These are phyloP conservation scores for Barbus barbus DNA, from an alignment of 2,113 vertebrate genomes.

Conservation along the genomic window DNA sequence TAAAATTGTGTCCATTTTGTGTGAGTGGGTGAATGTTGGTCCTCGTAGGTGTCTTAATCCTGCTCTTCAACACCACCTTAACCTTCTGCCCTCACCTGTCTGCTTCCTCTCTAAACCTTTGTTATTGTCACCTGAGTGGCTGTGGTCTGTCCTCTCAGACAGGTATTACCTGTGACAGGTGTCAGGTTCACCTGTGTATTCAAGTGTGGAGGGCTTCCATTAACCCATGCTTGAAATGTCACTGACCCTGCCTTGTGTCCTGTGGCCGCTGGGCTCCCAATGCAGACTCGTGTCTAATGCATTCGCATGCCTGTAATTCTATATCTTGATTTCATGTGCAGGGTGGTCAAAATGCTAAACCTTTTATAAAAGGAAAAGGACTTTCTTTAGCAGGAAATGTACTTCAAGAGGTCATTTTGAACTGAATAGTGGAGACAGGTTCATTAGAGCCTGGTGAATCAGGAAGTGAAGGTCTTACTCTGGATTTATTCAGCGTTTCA, in stretches of 20 bases:
- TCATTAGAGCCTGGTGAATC: not conserved
- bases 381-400: slow-evolving; percentile 42
- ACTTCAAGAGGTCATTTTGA: slow-evolving; percentile 40
- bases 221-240: slow-evolving; percentile 51
- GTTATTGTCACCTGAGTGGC: slow-evolving; percentile 56
- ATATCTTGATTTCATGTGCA: slow-evolving; percentile 46
- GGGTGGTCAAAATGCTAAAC: slow-evolving; percentile 27
- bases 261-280: not conserved
- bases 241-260: slow-evolving; percentile 47
- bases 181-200: slow-evolving; percentile 52
- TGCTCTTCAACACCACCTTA: slow-evolving; percentile 51
- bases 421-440: not conserved
- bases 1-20: not conserved
- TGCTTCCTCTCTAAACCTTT: slow-evolving; percentile 44
- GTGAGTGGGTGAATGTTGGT: slow-evolving; percentile 27
- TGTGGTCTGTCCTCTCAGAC: slow-evolving; percentile 47
- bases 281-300: slow-evolving; percentile 39
- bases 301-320: slow-evolving; percentile 47
- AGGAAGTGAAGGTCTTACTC: not conserved
- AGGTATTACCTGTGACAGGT: slow-evolving; percentile 46
- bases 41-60: slow-evolving; percentile 48
- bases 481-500: not conserved
- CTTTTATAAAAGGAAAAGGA: not conserved
- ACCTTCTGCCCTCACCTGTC: slow-evolving; percentile 39
- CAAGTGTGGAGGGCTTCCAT: slow-evolving; percentile 52